Percentiles rank a stretch among this genome's conserved stretches.
phyloP scores from a whole-genome alignment of 1,140 invertebrate genomes.

The Calliphora vicina region DNA sequence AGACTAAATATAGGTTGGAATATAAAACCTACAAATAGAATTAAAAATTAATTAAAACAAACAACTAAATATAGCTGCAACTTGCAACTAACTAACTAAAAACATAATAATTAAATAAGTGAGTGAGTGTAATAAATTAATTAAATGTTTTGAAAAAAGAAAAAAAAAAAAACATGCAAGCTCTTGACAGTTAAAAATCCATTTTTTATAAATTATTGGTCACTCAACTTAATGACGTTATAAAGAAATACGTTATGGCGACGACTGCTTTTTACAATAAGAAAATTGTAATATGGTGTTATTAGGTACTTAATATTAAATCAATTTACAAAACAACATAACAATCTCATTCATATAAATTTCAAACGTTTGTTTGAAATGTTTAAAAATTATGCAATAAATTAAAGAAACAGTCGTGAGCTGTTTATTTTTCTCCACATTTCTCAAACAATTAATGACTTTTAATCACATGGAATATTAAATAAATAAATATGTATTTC shows the following conservation, averaged over 20 bases:
- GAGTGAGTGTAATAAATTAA: not conserved
- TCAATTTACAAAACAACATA: not conserved
- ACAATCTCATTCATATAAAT: not conserved
- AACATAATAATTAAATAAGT: not conserved
- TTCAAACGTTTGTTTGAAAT: not conserved
- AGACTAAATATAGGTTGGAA: not conserved
- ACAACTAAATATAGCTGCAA: not conserved
- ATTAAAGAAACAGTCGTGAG: not conserved
- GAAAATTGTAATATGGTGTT: not conserved
- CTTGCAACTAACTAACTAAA: not conserved
- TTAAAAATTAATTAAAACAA: not conserved
- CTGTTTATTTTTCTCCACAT: not conserved
- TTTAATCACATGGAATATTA: not conserved
- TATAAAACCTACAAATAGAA: not conserved
- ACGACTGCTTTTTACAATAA: not conserved
- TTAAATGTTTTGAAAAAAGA: not conserved
- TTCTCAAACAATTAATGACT: not conserved
- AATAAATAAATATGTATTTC: not conserved
- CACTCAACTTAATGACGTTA: slow-evolving; percentile 5
- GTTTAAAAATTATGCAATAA: slow-evolving; percentile 4
- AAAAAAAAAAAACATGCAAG: not conserved
- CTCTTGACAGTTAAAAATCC: not conserved
- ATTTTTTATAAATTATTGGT: not conserved
- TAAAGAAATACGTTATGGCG: no score
- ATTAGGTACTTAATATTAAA: not conserved